Conservation (phyloP, 2,113 vertebrate genomes). For the Peromyscus maniculatus region DNA sequence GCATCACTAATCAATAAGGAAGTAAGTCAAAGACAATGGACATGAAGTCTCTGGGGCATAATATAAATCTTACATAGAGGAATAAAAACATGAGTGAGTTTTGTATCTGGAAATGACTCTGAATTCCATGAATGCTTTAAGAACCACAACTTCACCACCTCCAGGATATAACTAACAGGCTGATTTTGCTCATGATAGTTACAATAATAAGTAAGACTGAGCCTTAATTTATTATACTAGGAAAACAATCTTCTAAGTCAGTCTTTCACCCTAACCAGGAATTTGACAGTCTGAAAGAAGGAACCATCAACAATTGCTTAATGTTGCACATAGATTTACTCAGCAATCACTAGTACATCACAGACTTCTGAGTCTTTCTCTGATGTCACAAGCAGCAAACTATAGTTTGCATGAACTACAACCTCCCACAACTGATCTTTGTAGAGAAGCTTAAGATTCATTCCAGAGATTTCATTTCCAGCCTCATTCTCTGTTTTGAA, state of each 20-base stretch:
- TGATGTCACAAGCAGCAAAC: background rate
- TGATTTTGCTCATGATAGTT: background rate
- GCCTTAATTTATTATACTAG: background rate
- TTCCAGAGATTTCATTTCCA: background rate
- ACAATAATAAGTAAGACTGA: conserved; percentile 52
- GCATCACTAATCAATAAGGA: conserved; percentile 74
- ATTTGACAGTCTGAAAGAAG: background rate
- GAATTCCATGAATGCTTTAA: conserved; percentile 27
- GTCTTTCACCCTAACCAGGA: conserved; percentile 31
- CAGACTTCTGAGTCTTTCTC: background rate
- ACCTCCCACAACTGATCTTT: background rate
- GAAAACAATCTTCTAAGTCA: background rate
- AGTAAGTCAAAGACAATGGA: conserved; percentile 50
- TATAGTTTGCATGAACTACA: background rate
- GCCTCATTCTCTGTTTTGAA: background rate
- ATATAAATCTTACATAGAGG: conserved; percentile 61
- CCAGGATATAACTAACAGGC: conserved; percentile 60
- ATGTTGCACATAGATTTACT: background rate
- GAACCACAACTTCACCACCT: conserved; percentile 66
- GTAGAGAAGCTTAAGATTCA: too few relatives aligned
- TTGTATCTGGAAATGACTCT: conserved; percentile 73
- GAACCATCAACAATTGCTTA: background rate
- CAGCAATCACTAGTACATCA: background rate
- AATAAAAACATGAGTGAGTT: conserved; percentile 64
- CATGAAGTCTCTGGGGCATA: conserved; percentile 56